Evolutionary conservation across 2,888 invertebrate genomes (phyloP), one percentile per base, ranked within the genome.

Genomic region (Rhogogaster chlorosoma): DNA sequence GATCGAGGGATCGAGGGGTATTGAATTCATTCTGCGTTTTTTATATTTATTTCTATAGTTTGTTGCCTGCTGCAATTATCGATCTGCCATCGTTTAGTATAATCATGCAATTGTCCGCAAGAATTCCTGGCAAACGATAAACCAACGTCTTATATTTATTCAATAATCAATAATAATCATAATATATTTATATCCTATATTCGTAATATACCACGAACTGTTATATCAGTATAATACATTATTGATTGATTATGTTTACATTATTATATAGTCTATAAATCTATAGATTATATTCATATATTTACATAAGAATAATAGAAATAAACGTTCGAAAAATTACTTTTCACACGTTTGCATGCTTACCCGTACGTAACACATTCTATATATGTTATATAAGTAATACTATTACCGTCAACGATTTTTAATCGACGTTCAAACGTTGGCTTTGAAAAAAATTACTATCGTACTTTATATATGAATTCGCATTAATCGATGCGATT

Each of bases 141-240:
- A 89, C 87, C 86, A 88, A 89, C 88, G 86, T 89, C 85, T 88
- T 88, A 89, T 87, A 77, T 86, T 88, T 89, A 89, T 85, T 89
- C 88, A 89, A 90, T 91, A 89, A 89, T 89, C 89, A 89, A 89
- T 67, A 45, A 29, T 90, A 89, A 89, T 89, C 42, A 85, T 87
- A 84, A 85, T 85, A 86, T 87, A 88, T 87, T 89, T 84, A 83
- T 89, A 86, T 86, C 82, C 86, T 86, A 88, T 88, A 86, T 89
- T 89, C 88, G 88, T 89, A 90, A 91, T 91, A 92, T 91, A 92
- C 92, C 90, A 91, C 90, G 92, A 91, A 90, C 90, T 89, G 88
- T 91, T 90, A 92, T 90, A 93, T 90, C 91, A 90, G 89, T 93
- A 93, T 93, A 90, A 91, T 93, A 93, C 93, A 93, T 89, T 92